A percentile compares a stretch with the other conserved stretches of the same genome.
phyloP scores from a whole-genome alignment of 2,113 vertebrate genomes.

The Pongo pygmaeus region DNA sequence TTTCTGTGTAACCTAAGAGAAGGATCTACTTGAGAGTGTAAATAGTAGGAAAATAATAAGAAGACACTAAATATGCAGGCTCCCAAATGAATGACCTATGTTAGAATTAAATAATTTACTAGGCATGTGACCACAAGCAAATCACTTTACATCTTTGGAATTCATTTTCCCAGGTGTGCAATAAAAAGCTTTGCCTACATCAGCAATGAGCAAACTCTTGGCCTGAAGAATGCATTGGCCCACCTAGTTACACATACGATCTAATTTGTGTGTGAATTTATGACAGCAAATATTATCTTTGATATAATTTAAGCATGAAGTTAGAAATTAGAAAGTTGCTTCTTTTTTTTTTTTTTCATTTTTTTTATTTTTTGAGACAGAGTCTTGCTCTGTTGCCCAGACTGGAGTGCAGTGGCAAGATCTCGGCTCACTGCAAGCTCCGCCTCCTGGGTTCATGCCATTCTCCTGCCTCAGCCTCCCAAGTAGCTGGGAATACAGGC shows the following conservation, averaged over 20 bases:
- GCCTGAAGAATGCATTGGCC: background rate
- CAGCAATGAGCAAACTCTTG: background rate
- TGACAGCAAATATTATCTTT: constrained; percentile 15
- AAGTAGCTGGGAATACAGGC: too few relatives aligned
- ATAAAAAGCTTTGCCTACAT: background rate
- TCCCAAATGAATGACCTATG: background rate
- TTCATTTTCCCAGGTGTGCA: background rate
- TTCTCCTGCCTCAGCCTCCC: too few relatives aligned
- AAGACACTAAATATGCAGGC: background rate
- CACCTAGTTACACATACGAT: background rate
- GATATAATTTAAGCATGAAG: constrained; percentile 18
- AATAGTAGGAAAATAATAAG: background rate
- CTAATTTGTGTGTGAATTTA: constrained; percentile 28
- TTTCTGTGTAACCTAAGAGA: background rate
- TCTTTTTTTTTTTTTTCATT: background rate
- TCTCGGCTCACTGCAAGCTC: too few relatives aligned
- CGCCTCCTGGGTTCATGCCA: too few relatives aligned
- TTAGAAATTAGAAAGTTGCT: constrained; percentile 24
- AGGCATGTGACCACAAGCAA: background rate
- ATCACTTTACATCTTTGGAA: background rate
- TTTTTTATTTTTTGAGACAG: too few relatives aligned
- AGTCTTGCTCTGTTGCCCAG: too few relatives aligned
- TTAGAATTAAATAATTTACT: background rate
- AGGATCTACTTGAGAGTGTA: background rate
- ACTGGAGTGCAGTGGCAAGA: too few relatives aligned